phyloP scores from a whole-genome alignment of 2,888 invertebrate species.

The Theretra japonica region DNA sequence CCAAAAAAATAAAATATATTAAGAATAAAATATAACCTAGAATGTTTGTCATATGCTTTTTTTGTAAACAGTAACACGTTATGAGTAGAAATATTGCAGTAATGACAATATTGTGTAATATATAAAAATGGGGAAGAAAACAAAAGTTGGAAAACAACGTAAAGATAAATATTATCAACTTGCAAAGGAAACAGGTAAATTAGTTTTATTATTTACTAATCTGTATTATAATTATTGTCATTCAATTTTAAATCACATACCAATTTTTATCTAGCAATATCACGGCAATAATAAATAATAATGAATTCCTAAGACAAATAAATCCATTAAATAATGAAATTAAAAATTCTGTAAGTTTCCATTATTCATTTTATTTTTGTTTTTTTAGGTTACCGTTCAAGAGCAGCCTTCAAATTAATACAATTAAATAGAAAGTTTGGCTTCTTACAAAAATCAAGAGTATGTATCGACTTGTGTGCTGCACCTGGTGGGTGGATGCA shows the following conservation, averaged over 20 bases:
- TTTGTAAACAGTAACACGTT: constrained; percentile 12
- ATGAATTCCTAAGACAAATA: no score
- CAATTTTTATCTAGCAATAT: background rate
- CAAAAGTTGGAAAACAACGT: constrained; percentile 98
- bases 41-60: background rate
- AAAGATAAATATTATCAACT: constrained; percentile 99
- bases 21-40: background rate
- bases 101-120: background rate
- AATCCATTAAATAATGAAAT: no score
- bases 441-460: constrained; percentile 97
- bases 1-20: background rate
- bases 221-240: no score
- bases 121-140: constrained; percentile 93
- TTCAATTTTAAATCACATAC: no score
- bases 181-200: constrained; percentile 97
- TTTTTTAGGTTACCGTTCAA: constrained; percentile 94
- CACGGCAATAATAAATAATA: background rate
- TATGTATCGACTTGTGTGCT: constrained; percentile 99
- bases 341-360: no score
- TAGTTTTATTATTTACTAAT: no score
- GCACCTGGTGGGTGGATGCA: constrained; percentile 99
- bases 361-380: background rate
- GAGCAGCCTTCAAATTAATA: constrained; percentile 99
- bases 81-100: background rate
- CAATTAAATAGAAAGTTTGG: constrained; percentile 98